These are phyloP conservation scores for Graptemys geographica DNA, from an alignment of 2,797 vertebrate genomes.

Conservation along the genomic window DNA sequence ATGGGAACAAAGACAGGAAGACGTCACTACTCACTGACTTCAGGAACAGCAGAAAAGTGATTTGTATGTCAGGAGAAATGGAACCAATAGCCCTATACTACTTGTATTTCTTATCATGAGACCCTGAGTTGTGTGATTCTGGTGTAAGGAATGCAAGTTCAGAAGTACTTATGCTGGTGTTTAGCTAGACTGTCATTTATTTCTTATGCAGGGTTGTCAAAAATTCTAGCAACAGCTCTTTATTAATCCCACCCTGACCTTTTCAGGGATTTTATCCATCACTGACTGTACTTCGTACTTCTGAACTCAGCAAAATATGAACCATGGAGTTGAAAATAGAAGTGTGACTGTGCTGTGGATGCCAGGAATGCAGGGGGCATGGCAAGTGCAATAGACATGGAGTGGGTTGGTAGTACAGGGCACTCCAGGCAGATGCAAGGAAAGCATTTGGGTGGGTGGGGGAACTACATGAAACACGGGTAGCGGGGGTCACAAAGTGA, in stretches of 20 bases:
- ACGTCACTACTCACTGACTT: not conserved
- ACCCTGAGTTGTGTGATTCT: not conserved
- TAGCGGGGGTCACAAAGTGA: not conserved
- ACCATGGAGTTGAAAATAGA: not conserved
- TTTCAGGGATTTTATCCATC: slow-evolving; percentile 2
- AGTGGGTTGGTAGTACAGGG: not conserved
- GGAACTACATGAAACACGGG: not conserved
- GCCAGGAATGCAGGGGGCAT: not conserved
- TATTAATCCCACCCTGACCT: not conserved
- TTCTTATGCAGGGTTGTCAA: not conserved
- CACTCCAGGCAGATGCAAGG: not conserved
- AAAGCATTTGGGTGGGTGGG: not conserved
- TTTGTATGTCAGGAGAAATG: not conserved
- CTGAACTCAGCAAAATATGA: not conserved
- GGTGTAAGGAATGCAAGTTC: not conserved
- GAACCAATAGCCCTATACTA: not conserved
- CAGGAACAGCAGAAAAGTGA: not conserved
- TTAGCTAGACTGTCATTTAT: not conserved
- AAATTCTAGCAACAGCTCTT: not conserved
- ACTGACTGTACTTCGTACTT: not conserved
- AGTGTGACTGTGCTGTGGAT: not conserved
- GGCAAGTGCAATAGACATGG: not conserved
- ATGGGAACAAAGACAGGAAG: not conserved
- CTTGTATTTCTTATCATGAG: not conserved
- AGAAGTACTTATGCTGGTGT: not conserved